Evolutionary conservation across 2,888 invertebrate species (phyloP).

Genomic region (Mallateleia sp.): DNA sequence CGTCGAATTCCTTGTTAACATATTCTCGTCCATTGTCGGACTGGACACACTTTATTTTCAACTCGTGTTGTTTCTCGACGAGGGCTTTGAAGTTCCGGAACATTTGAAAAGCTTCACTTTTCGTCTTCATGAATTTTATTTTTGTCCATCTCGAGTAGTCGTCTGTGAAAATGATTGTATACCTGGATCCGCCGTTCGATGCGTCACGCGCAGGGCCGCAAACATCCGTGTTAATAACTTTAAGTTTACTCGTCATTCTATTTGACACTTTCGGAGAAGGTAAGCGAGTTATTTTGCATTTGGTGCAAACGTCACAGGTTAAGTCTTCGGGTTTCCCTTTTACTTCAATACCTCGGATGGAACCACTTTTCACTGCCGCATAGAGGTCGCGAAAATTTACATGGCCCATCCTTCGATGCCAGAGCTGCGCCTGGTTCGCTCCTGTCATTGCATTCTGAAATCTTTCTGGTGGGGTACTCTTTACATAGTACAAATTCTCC

Average conservation of each 20-base stretch:
- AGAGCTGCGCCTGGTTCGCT: conserved; percentile 1
- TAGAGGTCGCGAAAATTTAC: conserved; percentile 3
- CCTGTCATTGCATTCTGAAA: not conserved
- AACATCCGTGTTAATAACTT: conserved; percentile 62
- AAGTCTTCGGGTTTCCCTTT: not conserved
- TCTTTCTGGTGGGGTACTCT: not conserved
- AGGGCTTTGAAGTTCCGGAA: not conserved
- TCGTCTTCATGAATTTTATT: not conserved
- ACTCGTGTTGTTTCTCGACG: not conserved
- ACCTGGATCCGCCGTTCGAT: conserved; percentile 49
- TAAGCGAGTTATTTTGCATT: conserved; percentile 3
- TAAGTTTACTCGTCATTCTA: not conserved
- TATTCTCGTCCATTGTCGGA: too few relatives aligned
- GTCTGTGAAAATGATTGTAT: conserved; percentile 81
- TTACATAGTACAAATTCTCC: conserved; percentile 4
- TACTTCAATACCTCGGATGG: conserved; percentile 10
- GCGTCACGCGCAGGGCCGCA: conserved; percentile 74
- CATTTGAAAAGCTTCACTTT: conserved; percentile 3
- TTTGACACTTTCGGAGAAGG: not conserved
- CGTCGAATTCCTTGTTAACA: too few relatives aligned
- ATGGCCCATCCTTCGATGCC: conserved; percentile 20
- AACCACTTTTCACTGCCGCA: not conserved
- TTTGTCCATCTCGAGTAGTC: conserved; percentile 77
- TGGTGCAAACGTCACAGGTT: conserved; percentile 2
- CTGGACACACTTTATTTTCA: not conserved